Conservation (phyloP, 2,113 vertebrate species). For the Uropsilus gracilis region DNA sequence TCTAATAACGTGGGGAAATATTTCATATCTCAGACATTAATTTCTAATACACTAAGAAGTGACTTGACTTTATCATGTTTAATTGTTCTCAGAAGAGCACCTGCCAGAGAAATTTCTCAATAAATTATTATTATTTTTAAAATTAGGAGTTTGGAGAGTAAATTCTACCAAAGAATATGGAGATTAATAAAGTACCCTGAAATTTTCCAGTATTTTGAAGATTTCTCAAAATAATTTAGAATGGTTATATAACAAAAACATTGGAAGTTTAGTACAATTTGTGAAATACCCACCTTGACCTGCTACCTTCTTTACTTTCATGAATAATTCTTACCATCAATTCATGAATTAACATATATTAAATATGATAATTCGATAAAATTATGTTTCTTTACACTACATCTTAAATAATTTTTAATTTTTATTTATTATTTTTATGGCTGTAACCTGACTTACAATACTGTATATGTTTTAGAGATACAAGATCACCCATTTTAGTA, state of each 20-base stretch:
- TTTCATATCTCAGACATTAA: background rate
- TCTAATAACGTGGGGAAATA: background rate
- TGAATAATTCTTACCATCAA: background rate
- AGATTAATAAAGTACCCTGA: background rate
- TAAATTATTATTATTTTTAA: background rate
- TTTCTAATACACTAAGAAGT: slow-evolving; percentile 9
- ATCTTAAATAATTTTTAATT: too few relatives aligned
- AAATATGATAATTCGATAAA: background rate
- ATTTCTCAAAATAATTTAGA: background rate
- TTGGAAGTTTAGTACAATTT: background rate
- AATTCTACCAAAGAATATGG: background rate
- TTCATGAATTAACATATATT: background rate
- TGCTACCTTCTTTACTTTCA: background rate
- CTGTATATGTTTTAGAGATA: too few relatives aligned
- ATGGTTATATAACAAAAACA: background rate
- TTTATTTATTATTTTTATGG: too few relatives aligned
- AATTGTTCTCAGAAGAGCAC: background rate
- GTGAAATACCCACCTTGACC: background rate
- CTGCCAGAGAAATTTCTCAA: background rate
- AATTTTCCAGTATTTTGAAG: background rate
- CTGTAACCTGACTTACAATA: too few relatives aligned
- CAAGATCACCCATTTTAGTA: too few relatives aligned
- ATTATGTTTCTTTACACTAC: background rate
- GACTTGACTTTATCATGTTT: background rate
- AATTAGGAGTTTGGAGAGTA: background rate